These are phyloP conservation scores for Pluvianellus socialis DNA, from an alignment of 2,113 vertebrate species.

Conservation along the genomic window DNA sequence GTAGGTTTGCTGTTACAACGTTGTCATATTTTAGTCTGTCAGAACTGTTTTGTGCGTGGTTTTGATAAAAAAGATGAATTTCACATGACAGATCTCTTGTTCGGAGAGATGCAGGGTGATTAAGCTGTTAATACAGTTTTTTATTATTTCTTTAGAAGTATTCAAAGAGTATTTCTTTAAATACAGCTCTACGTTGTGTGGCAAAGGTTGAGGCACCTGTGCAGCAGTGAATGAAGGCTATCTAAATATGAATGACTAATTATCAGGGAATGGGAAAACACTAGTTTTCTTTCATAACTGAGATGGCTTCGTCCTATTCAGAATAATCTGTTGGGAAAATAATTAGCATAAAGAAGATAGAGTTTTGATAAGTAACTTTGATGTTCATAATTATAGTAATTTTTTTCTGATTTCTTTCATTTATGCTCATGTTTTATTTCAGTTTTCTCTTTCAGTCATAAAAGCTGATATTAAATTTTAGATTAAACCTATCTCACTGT, in stretches of 20 bases:
- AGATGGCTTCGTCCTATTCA: constrained; percentile 60
- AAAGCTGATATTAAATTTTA: constrained; percentile 60
- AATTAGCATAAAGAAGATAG: constrained; percentile 70
- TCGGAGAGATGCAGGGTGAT: constrained; percentile 20
- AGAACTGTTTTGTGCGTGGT: constrained; percentile 33
- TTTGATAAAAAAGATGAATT: constrained; percentile 42
- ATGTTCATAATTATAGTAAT: constrained; percentile 69
- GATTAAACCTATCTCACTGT: constrained; percentile 39
- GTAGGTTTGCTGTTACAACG: constrained; percentile 51
- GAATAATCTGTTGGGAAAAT: constrained; percentile 66
- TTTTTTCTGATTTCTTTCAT: constrained; percentile 60
- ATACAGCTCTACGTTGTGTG: constrained; percentile 36
- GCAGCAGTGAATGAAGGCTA: constrained; percentile 61
- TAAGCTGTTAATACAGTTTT: constrained; percentile 40
- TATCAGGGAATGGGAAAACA: constrained; percentile 55
- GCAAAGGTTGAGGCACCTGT: constrained; percentile 72
- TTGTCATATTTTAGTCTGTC: constrained; percentile 52
- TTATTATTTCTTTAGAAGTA: constrained; percentile 41
- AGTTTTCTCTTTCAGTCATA: constrained; percentile 47
- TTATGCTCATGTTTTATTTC: constrained; percentile 61
- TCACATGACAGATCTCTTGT: constrained; percentile 39
- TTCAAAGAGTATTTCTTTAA: constrained; percentile 60
- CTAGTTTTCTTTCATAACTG: constrained; percentile 64
- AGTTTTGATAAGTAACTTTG: constrained; percentile 65
- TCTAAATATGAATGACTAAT: constrained; percentile 71